A percentile compares a stretch with the other conserved stretches of the same genome.
These are phyloP conservation scores for Carapus acus DNA, from an alignment of 2,797 vertebrate species.

Conservation along the genomic window DNA sequence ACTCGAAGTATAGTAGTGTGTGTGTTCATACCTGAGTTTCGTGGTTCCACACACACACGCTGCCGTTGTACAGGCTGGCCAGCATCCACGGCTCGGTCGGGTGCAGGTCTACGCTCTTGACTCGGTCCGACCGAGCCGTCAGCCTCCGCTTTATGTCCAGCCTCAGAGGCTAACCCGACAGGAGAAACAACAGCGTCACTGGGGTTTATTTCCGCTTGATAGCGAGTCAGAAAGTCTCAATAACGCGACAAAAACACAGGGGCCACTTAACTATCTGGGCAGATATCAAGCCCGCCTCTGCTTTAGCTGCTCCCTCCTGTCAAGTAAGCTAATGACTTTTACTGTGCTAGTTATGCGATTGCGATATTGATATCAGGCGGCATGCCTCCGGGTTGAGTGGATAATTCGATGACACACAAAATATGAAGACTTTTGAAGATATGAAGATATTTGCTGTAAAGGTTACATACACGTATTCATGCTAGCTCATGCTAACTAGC, in stretches of 20 bases:
- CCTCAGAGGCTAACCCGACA: constrained; percentile 83
- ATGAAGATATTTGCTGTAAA: neutral
- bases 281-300: too few species aligned
- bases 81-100: constrained; percentile 98
- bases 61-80: constrained; percentile 97
- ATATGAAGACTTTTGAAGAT: neutral
- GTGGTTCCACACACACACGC: constrained; percentile 98
- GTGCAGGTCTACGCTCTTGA: constrained; percentile 97
- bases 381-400: too few species aligned
- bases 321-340: too few species aligned
- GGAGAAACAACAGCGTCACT: neutral
- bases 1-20: too few species aligned
- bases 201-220: neutral
- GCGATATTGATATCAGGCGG: too few species aligned
- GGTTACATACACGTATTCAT: neutral
- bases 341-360: too few species aligned
- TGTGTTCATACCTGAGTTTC: constrained; percentile 83
- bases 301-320: too few species aligned
- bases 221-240: neutral
- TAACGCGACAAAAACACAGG: too few species aligned
- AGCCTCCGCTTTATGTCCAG: constrained; percentile 97
- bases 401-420: too few species aligned
- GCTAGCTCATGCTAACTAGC: constrained; percentile 53
- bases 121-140: constrained; percentile 93
- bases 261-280: too few species aligned